Evolutionary conservation across 2,797 vertebrate genomes (phyloP).

Genomic region (Sylvia borin): DNA sequence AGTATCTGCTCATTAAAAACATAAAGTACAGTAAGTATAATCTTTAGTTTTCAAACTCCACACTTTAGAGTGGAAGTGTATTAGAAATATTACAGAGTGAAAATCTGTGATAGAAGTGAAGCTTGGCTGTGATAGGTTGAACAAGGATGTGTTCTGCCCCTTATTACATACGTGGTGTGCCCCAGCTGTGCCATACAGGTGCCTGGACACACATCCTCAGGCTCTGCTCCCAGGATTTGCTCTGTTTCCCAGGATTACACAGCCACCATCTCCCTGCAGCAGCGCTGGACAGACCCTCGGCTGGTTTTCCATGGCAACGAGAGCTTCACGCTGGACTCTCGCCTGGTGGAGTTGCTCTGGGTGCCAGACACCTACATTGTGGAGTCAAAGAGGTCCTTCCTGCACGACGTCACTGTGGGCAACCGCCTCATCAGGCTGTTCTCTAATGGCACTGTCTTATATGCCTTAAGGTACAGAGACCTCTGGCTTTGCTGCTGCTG

Average conservation of each 20-base stretch:
- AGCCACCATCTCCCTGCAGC: slow-evolving; percentile 78
- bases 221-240: background rate
- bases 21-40: background rate
- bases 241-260: slow-evolving; percentile 77
- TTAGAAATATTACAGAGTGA: background rate
- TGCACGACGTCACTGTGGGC: slow-evolving; percentile 78
- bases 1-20: background rate
- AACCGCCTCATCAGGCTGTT: slow-evolving; percentile 80
- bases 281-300: slow-evolving; percentile 77
- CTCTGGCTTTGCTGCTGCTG: background rate
- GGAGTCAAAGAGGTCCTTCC: slow-evolving; percentile 80
- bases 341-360: slow-evolving; percentile 80
- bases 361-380: slow-evolving; percentile 83
- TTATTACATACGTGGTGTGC: fast-evolving
- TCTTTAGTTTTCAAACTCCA: background rate
- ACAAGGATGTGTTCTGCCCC: background rate
- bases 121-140: background rate
- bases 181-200: fast-evolving
- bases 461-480: slow-evolving; percentile 73
- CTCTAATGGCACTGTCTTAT: slow-evolving; percentile 80
- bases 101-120: background rate
- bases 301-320: slow-evolving; percentile 77
- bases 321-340: slow-evolving; percentile 80
- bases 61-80: background rate
- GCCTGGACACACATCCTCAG: fast-evolving